phyloP scores from a whole-genome alignment of 2,888 invertebrate genomes.

The Pandemis cinnamomeana region DNA sequence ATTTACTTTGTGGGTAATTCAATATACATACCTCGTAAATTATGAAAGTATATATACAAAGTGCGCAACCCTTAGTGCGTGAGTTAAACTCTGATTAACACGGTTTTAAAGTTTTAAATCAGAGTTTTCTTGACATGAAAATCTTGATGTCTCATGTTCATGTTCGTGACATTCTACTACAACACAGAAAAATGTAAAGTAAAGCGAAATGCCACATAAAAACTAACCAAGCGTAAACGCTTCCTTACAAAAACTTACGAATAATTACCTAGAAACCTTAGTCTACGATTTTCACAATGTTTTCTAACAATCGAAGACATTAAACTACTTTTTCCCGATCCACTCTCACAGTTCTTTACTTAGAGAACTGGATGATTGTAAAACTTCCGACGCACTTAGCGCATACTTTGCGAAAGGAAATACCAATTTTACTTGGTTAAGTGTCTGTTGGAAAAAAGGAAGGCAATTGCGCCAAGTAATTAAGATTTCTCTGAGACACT shows the following conservation, averaged over 20 bases:
- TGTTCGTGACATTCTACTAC: not conserved
- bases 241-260: slow-evolving; percentile 10
- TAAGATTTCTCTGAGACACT: slow-evolving; percentile 9
- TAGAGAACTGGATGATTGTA: slow-evolving; percentile 55
- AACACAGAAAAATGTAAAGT: not conserved
- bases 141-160: not conserved
- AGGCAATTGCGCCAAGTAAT: slow-evolving; percentile 49
- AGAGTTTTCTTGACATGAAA: not conserved
- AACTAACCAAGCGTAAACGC: slow-evolving; percentile 5
- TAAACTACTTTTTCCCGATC: slow-evolving; percentile 41
- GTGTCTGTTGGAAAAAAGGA: slow-evolving; percentile 59
- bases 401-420: slow-evolving; percentile 58
- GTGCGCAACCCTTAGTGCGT: too few species aligned
- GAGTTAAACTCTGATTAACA: too few species aligned
- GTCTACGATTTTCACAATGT: slow-evolving; percentile 35
- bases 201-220: not conserved
- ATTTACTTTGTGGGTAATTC: too few species aligned
- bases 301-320: slow-evolving; percentile 42
- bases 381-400: slow-evolving; percentile 61
- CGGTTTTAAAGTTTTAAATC: too few species aligned
- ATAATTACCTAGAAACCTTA: slow-evolving; percentile 24
- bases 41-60: too few species aligned
- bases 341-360: slow-evolving; percentile 54
- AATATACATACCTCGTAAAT: too few species aligned
- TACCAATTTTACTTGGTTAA: slow-evolving; percentile 50